These are phyloP conservation scores for Synanthedon formicaeformis DNA, from an alignment of 2,888 invertebrate genomes.

Conservation along the genomic window DNA sequence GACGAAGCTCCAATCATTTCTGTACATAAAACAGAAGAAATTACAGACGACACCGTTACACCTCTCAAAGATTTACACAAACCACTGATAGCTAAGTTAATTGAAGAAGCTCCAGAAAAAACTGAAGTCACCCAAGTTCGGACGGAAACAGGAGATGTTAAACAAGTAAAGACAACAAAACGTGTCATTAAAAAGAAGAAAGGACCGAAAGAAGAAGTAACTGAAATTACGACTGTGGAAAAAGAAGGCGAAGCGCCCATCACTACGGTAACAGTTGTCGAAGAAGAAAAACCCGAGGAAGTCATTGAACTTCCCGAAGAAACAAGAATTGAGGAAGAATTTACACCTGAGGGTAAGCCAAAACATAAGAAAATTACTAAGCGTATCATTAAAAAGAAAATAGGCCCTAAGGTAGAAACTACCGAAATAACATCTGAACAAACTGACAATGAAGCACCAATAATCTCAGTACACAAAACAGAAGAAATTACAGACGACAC, in stretches of 20 bases:
- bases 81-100: slow-evolving; percentile 18
- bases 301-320: slow-evolving; percentile 21
- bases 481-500: slow-evolving; percentile 26
- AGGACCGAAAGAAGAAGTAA: slow-evolving; percentile 26
- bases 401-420: slow-evolving; percentile 26
- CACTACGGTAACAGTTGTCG: slow-evolving; percentile 1
- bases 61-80: slow-evolving; percentile 19
- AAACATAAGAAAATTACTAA: slow-evolving; percentile 20
- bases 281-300: slow-evolving; percentile 7
- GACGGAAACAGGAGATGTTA: slow-evolving; percentile 10
- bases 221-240: slow-evolving; percentile 24
- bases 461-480: slow-evolving; percentile 16
- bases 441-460: slow-evolving; percentile 16
- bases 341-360: slow-evolving; percentile 20
- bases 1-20: slow-evolving; percentile 14
- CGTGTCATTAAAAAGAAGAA: slow-evolving; percentile 23
- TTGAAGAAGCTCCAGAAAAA: slow-evolving; percentile 13
- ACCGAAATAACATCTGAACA: slow-evolving; percentile 12
- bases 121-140: slow-evolving; percentile 11
- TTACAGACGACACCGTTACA: slow-evolving; percentile 15
- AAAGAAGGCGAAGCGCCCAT: slow-evolving; percentile 15
- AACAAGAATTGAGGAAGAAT: slow-evolving; percentile 19
- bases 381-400: slow-evolving; percentile 23
- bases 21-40: slow-evolving; percentile 12
- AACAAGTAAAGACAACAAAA: slow-evolving; percentile 11